Percentiles rank a stretch among this genome's conserved stretches.
These are phyloP conservation scores for Tetraodon nigroviridis DNA, from an alignment of 2,113 vertebrate species.

Conservation along the genomic window DNA sequence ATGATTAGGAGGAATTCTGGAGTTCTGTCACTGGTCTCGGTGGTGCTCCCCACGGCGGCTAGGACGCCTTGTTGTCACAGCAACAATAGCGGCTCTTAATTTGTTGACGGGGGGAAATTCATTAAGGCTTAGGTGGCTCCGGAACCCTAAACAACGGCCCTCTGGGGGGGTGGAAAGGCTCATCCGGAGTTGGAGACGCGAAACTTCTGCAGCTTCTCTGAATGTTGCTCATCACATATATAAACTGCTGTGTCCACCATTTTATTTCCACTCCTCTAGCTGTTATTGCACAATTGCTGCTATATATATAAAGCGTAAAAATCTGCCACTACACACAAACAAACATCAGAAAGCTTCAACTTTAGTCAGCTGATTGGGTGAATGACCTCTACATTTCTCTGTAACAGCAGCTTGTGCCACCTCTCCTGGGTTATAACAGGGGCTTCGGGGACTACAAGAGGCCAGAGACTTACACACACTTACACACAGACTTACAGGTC, in stretches of 20 bases:
- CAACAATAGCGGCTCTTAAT: slow-evolving; percentile 73
- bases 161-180: slow-evolving; percentile 54
- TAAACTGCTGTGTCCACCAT: slow-evolving; percentile 32
- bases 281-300: neutral
- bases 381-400: too few relatives aligned
- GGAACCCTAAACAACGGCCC: slow-evolving; percentile 68
- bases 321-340: too few relatives aligned
- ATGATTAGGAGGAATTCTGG: slow-evolving; percentile 74
- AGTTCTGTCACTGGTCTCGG: slow-evolving; percentile 72
- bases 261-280: slow-evolving; percentile 18
- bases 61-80: slow-evolving; percentile 69
- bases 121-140: slow-evolving; percentile 62
- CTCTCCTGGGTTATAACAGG: slow-evolving; percentile 28
- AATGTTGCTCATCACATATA: slow-evolving; percentile 44
- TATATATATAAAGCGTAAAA: too few relatives aligned
- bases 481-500: slow-evolving; percentile 31
- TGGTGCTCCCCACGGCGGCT: slow-evolving; percentile 70
- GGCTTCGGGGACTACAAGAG: slow-evolving; percentile 37
- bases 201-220: slow-evolving; percentile 61
- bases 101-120: slow-evolving; percentile 71
- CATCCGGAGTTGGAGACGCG: slow-evolving; percentile 47
- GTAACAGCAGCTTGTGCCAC: slow-evolving; percentile 21
- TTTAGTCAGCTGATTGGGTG: neutral
- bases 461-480: slow-evolving; percentile 32
- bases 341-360: slow-evolving; percentile 2